Base-by-base conservation (phyloP, 2,888 invertebrate species). In the Anthrax anthrax region DNA sequence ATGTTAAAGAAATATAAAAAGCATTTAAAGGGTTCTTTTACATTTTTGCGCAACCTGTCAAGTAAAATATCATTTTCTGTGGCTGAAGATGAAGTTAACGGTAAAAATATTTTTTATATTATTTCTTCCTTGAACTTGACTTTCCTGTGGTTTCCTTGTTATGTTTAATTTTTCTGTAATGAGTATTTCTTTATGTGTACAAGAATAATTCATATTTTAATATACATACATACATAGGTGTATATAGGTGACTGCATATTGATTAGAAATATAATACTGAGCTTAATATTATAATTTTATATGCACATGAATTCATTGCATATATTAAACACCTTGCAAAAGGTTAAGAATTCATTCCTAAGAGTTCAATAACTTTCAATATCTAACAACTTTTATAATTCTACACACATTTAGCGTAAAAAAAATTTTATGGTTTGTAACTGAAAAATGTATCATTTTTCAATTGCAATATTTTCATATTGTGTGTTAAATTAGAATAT, bases 121-220 rank as follows among this genome's bases (percentile, higher is more conserved):
- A n/a, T n/a, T 45, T 47, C 43, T 50, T 50, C 50, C 50, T 48
- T 50, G 50, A 48, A 50, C 50, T 50, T 50, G 50, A 48, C 47
- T 50, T 45, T 17, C 36, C 23, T 45, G 45, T 40, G 45, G 45
- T 39, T 45, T 39, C 32, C 10, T 40, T 18, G 36, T 45, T n/a
- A n/a, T n/a, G n/a, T n/a, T n/a, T n/a, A n/a, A n/a, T n/a, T n/a
- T n/a, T n/a, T n/a, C n/a, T n/a, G n/a, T n/a, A n/a, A n/a, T n/a
- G n/a, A n/a, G n/a, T n/a, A n/a, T n/a, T n/a, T n/a, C n/a, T n/a
- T n/a, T n/a, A n/a, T n/a, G n/a, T n/a, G n/a, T n/a, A n/a, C n/a
- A n/a, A n/a, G n/a, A n/a, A n/a, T n/a, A n/a, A n/a, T n/a, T n/a
- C n/a, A n/a, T n/a, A n/a, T n/a, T 23, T 23, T 23, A 23, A 8